These are phyloP conservation scores for Argyresthia albistria DNA, from an alignment of 2,888 invertebrate genomes.

Conservation along the genomic window DNA sequence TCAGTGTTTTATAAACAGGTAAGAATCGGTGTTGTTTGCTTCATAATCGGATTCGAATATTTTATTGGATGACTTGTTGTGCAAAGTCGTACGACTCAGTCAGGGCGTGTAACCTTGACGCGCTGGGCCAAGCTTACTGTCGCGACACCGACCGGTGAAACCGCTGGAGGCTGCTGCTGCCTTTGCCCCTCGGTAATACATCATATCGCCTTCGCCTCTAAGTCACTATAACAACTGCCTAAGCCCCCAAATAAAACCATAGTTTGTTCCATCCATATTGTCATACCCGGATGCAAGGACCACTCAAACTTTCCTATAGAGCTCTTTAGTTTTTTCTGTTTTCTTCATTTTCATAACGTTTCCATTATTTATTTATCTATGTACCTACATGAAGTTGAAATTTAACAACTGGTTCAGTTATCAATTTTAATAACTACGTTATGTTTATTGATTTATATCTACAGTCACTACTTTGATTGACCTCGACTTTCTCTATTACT, in stretches of 20 bases:
- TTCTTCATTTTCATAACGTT: conserved; percentile 16
- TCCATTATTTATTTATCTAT: conserved; percentile 13
- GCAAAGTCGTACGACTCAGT: background rate
- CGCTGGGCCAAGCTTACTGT: too few relatives aligned
- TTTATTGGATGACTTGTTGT: conserved; percentile 25
- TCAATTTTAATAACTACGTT: too few relatives aligned
- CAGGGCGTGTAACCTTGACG: background rate
- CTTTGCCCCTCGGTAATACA: background rate
- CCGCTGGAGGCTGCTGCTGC: background rate
- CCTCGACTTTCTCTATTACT: conserved; percentile 47
- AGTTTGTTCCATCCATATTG: conserved; percentile 6
- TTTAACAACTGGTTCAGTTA: too few relatives aligned
- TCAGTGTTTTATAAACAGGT: conserved; percentile 36
- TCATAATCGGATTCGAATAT: conserved; percentile 35
- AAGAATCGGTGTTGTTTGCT: conserved; percentile 60
- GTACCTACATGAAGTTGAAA: conserved; percentile 8
- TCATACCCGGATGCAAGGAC: conserved; percentile 76
- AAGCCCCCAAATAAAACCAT: background rate
- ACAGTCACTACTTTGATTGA: conserved; percentile 19
- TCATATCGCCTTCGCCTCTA: background rate
- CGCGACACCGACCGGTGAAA: too few relatives aligned
- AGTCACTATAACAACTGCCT: background rate
- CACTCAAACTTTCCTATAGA: conserved; percentile 81
- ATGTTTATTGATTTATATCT: background rate
- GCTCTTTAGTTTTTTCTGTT: conserved; percentile 26